phyloP scores from a whole-genome alignment of 2,113 vertebrate species.

The Ammospiza nelsoni region DNA sequence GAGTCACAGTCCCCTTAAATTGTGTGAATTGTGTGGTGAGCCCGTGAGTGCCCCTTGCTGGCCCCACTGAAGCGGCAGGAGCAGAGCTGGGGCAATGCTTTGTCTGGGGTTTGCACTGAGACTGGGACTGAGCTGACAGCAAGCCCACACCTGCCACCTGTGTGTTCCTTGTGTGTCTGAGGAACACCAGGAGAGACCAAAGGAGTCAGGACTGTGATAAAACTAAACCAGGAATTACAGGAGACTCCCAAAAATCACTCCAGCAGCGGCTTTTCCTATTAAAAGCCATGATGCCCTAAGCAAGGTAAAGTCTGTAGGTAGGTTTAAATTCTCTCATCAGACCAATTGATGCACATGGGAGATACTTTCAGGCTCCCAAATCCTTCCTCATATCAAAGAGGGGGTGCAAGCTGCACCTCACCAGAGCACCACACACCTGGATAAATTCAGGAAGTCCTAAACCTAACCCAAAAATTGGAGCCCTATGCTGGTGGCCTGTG shows the following conservation, averaged over 20 bases:
- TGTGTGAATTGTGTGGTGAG: background rate
- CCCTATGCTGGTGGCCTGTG: background rate
- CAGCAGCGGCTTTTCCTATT: background rate
- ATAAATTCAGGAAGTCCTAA: background rate
- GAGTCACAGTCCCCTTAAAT: background rate
- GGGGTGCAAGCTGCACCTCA: background rate
- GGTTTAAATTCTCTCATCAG: background rate
- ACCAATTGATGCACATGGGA: background rate
- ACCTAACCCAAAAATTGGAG: background rate
- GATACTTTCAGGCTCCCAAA: background rate
- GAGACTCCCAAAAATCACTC: background rate
- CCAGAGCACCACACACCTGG: background rate
- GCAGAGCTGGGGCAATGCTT: background rate
- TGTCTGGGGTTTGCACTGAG: background rate
- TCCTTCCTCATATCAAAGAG: background rate
- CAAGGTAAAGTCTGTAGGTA: background rate
- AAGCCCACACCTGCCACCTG: background rate
- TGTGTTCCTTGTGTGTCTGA: background rate
- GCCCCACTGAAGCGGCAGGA: accelerated
- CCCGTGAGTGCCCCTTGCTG: background rate
- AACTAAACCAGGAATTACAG: background rate
- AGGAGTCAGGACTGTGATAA: background rate
- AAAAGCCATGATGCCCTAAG: background rate
- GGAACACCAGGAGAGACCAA: background rate
- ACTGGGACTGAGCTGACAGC: background rate